Percentiles rank a stretch among this genome's conserved stretches.
Evolutionary conservation across 2,888 invertebrate genomes (phyloP).

Genomic region (Zeuzera pyrina): DNA sequence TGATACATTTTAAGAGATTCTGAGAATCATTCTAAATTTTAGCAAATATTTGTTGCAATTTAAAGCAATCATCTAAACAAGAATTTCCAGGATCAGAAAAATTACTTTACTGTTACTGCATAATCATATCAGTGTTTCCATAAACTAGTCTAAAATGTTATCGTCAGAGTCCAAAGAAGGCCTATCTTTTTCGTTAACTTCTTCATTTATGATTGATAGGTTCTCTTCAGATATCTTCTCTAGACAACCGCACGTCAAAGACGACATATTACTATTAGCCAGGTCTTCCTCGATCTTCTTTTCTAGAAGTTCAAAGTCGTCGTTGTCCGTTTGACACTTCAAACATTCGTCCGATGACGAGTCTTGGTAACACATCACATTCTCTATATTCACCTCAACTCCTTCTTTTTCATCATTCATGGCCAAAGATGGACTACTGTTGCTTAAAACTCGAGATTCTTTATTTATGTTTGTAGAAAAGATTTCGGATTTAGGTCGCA

Average conservation of each 20-base stretch:
- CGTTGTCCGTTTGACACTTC: slow-evolving; percentile 39
- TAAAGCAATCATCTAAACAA: no score
- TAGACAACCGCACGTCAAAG: slow-evolving; percentile 36
- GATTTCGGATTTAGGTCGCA: slow-evolving; percentile 38
- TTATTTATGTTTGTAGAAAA: slow-evolving; percentile 28
- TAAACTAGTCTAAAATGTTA: background rate
- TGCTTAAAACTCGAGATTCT: slow-evolving; percentile 40
- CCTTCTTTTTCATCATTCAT: slow-evolving; percentile 27
- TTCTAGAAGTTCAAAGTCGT: slow-evolving; percentile 55
- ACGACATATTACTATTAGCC: slow-evolving; percentile 25
- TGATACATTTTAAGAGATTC: no score
- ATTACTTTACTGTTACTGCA: no score
- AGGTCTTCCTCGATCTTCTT: slow-evolving; percentile 50
- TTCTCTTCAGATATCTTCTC: slow-evolving; percentile 63
- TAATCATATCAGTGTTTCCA: background rate
- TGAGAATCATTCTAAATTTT: no score
- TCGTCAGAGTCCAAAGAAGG: slow-evolving; percentile 22
- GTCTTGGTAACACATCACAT: slow-evolving; percentile 54
- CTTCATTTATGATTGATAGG: slow-evolving; percentile 42
- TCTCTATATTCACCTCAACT: slow-evolving; percentile 57
- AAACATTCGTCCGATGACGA: slow-evolving; percentile 61
- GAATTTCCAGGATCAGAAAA: no score
- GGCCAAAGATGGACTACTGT: slow-evolving; percentile 45
- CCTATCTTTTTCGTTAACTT: slow-evolving; percentile 26
- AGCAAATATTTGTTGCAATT: no score